Evolutionary conservation across 1,140 invertebrate genomes (phyloP).

Genomic region (Globodera rostochiensis): DNA sequence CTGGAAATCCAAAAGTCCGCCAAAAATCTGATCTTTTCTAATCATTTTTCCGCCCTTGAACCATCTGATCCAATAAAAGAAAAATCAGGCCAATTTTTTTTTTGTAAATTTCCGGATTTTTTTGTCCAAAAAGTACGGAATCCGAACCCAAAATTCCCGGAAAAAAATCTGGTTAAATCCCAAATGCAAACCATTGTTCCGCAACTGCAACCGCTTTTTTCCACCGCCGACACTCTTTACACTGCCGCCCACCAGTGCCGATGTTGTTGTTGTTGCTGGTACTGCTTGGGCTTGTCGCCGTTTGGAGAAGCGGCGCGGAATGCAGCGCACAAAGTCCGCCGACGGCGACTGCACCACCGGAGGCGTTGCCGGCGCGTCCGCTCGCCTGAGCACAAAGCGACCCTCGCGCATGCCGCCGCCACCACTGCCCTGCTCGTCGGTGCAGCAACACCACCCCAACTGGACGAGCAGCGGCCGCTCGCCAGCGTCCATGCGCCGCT

Average conservation of each 20-base stretch:
- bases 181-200: background rate
- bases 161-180: too few species aligned
- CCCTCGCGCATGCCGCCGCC: too few species aligned
- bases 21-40: too few species aligned
- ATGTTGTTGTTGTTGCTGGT: background rate
- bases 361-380: background rate
- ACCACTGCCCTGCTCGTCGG: background rate
- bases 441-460: conserved; percentile 84
- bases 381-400: conserved; percentile 27
- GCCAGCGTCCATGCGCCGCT: conserved; percentile 81
- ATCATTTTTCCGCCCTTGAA: too few species aligned
- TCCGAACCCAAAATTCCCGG: too few species aligned
- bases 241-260: background rate
- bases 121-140: too few species aligned
- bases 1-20: too few species aligned
- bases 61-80: too few species aligned
- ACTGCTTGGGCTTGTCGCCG: conserved; percentile 77
- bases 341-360: background rate
- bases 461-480: conserved; percentile 96
- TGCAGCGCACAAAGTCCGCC: background rate
- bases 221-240: background rate
- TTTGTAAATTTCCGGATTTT: too few species aligned
- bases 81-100: too few species aligned
- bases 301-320: conserved; percentile 60
- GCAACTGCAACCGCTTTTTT: background rate